Conservation (phyloP, 2,113 vertebrate genomes). For the Podiceps cristatus region DNA sequence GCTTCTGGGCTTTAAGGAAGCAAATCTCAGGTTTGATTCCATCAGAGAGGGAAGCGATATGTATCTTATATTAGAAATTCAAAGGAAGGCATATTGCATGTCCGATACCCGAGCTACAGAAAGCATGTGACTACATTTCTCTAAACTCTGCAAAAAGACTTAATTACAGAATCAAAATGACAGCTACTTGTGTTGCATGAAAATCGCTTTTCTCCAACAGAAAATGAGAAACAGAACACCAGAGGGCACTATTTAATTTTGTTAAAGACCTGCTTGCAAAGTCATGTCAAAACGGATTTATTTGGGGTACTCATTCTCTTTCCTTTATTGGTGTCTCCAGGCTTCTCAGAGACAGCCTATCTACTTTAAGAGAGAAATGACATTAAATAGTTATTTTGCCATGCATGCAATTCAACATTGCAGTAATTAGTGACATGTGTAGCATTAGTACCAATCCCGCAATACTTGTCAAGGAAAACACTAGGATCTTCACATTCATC, state of each 20-base stretch:
- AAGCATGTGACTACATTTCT: accelerated
- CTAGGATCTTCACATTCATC: not conserved
- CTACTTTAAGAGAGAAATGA: not conserved
- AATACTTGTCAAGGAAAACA: not conserved
- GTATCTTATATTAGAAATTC: not conserved
- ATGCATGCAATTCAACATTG: not conserved
- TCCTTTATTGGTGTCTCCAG: not conserved
- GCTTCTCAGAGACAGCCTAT: not conserved
- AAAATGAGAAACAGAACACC: not conserved
- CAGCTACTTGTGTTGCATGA: not conserved
- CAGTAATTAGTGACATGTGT: not conserved
- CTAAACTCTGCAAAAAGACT: not conserved
- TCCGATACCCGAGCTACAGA: not conserved
- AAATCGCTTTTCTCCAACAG: not conserved
- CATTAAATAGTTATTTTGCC: not conserved
- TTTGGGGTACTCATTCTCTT: not conserved
- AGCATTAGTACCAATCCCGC: not conserved
- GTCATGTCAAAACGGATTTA: not conserved
- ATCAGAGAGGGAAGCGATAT: not conserved
- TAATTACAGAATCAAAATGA: not conserved
- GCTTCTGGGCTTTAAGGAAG: not conserved
- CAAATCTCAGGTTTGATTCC: not conserved
- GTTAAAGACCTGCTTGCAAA: not conserved
- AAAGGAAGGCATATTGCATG: not conserved
- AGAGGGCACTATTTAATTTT: conserved; percentile 3